phyloP scores from a whole-genome alignment of 1,140 invertebrate species.

The Temnothorax nylanderi region DNA sequence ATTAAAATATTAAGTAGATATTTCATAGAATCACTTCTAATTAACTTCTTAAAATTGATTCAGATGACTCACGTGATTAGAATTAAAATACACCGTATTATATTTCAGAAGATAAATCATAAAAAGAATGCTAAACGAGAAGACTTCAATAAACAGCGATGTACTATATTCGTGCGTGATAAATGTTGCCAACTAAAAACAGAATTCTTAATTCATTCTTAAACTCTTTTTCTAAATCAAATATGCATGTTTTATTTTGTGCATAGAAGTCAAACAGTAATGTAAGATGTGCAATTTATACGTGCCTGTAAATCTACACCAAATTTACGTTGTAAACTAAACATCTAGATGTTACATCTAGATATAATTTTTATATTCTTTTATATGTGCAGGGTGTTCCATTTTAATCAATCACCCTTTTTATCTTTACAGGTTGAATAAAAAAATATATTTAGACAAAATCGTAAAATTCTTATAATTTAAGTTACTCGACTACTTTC shows the following conservation, averaged over 20 bases:
- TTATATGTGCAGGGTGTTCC: not conserved
- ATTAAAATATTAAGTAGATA: not conserved
- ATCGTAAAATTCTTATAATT: too few species aligned
- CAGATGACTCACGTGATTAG: constrained; percentile 21
- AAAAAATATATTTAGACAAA: too few species aligned
- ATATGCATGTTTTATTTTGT: not conserved
- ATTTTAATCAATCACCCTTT: too few species aligned
- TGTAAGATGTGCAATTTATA: not conserved
- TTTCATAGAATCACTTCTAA: not conserved
- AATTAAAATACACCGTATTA: constrained; percentile 28
- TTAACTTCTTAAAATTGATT: not conserved
- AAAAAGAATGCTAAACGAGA: constrained; percentile 21
- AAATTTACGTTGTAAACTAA: not conserved
- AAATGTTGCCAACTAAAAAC: constrained; percentile 18
- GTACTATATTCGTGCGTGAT: constrained; percentile 20
- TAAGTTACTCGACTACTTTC: too few species aligned
- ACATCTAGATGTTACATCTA: too few species aligned
- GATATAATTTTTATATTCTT: not conserved
- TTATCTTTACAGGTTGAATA: too few species aligned
- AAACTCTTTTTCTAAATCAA: not conserved
- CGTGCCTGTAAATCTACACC: not conserved
- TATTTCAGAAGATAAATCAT: constrained; percentile 18
- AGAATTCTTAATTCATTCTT: not conserved
- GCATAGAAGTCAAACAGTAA: not conserved
- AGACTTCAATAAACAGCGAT: not conserved